Evolutionary conservation across 2,888 invertebrate genomes (phyloP).

Genomic region (Drosophila hamatofila): DNA sequence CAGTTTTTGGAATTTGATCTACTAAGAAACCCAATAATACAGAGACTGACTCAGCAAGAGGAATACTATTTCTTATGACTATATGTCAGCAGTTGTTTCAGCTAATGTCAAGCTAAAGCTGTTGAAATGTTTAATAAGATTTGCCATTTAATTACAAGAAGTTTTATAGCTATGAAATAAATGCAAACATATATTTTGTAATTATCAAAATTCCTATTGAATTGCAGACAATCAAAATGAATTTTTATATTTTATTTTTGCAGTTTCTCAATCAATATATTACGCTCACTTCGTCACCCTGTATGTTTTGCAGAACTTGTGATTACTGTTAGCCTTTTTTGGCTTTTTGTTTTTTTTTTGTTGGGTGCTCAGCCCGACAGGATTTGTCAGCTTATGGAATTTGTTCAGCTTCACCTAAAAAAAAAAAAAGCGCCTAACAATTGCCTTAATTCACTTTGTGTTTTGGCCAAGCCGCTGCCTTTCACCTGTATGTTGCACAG

Average conservation of each 20-base stretch:
- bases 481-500: conserved; percentile 42
- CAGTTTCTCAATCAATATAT: too few species aligned
- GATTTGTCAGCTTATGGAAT: conserved; percentile 45
- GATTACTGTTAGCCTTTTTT: too few species aligned
- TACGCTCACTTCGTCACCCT: background rate
- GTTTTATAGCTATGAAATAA: background rate
- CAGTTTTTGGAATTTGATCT: too few species aligned
- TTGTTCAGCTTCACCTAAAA: conserved; percentile 14
- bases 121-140: background rate
- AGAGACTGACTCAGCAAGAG: background rate
- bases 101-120: background rate
- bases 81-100: background rate
- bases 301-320: background rate
- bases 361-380: too few species aligned
- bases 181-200: too few species aligned
- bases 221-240: rapidly evolving
- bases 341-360: too few species aligned
- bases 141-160: background rate
- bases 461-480: conserved; percentile 30
- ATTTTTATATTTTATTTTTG: background rate
- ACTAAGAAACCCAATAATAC: too few species aligned
- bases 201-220: background rate
- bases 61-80: background rate
- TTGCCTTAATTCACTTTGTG: conserved; percentile 29
- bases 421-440: conserved; percentile 2